Base-by-base conservation (phyloP, 92 coral and sea anemone species). In the Parazoanthus swiftii region DNA sequence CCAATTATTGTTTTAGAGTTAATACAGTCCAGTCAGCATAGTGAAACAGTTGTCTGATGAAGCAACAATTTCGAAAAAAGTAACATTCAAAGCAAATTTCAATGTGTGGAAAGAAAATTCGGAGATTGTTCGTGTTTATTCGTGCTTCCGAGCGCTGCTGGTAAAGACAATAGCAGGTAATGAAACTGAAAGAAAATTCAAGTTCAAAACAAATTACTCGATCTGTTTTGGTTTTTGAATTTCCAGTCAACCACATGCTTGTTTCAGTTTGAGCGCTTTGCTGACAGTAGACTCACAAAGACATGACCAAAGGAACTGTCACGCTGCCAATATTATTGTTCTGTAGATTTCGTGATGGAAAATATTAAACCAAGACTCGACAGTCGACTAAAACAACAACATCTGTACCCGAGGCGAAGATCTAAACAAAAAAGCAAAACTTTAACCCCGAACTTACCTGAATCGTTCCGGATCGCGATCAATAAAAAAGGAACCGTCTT, bases 381-480 rank as follows among this genome's bases (percentile, higher is more conserved):
- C 6, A 14, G 38, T 54, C 59, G 59, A 50, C 6, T 25, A 36
- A 16, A 26, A 26, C 70, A 43, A 43, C 35, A 44, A 43, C 59
- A 20, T n/a, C 85, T 23, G 26, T 13, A 15, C 59, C 59, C 20
- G 51, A 2, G 51, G 51, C 51, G 51, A 26, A 80, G 38, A 4
- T 29, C 37, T 29, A 26, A 25, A 26, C 23, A 54, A 50, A 20
- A 8, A 26, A 54, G 18, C 14, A 5, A 79, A 29, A 26, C 38
- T 10, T n/a, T 11, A 54, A 79, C 35, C 13, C 68, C 25, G 25
- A 80, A 80, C 85, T 80, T 36, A 80, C 85, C 85, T 35, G 21
- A 80, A 80, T 16, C 85, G 85, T 20, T 80, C 85, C 6, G 85
- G 85, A 80, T 80, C 85, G 29, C 85, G 85, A 80, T 80, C 85